Conservation (phyloP, 2,113 vertebrate genomes). For the Penelope pileata region DNA sequence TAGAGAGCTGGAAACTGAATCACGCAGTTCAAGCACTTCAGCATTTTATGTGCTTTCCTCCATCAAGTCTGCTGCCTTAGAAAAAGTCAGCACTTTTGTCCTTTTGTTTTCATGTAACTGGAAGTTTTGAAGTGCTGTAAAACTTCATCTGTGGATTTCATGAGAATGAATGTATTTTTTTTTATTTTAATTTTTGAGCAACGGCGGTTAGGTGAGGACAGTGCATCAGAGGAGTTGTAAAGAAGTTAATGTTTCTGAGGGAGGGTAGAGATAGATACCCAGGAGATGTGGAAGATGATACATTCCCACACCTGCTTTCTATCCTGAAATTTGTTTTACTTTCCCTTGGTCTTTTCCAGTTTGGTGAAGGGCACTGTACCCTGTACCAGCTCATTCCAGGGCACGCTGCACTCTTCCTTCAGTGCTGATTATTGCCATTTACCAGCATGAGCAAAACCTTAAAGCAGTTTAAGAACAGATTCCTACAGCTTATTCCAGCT, state of each 20-base stretch:
- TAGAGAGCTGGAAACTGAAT: background rate
- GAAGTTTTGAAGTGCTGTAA: background rate
- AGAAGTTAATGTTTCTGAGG: background rate
- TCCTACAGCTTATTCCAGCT: background rate
- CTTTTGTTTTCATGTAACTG: background rate
- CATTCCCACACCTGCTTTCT: fast-evolving
- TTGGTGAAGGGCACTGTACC: background rate
- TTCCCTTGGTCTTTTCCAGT: fast-evolving
- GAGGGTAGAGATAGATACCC: background rate
- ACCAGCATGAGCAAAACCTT: fast-evolving
- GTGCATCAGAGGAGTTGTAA: background rate
- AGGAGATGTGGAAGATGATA: fast-evolving
- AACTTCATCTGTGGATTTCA: background rate
- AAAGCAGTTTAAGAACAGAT: background rate
- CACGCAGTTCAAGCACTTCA: background rate
- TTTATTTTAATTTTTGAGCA: background rate
- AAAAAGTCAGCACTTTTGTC: background rate
- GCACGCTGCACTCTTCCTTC: background rate
- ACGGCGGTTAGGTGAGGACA: background rate
- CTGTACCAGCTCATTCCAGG: background rate
- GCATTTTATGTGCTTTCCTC: background rate
- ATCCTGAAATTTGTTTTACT: background rate
- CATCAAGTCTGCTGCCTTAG: background rate
- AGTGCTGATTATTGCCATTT: background rate
- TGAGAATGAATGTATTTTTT: background rate